Conservation (phyloP, 2,113 vertebrate species). For the Recurvirostra avosetta region DNA sequence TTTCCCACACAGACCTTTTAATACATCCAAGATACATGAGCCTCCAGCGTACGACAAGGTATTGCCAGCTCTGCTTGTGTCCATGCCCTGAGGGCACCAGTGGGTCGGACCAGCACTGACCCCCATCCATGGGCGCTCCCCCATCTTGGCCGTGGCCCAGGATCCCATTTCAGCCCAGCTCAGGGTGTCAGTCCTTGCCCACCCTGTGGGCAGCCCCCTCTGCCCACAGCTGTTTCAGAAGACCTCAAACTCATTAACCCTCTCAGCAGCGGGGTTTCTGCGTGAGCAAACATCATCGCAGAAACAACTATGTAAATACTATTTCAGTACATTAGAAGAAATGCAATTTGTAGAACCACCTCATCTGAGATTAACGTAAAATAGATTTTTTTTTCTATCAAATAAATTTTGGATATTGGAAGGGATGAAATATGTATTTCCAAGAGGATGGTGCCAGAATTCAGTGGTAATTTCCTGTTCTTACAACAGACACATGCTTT, state of each 20-base stretch:
- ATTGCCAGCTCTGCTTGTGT: neutral
- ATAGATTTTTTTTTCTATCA: neutral
- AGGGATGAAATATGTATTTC: neutral
- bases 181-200: neutral
- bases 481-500: neutral
- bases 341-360: neutral
- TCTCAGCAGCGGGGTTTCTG: neutral
- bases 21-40: rapidly evolving
- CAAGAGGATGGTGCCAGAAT: neutral
- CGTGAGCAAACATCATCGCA: neutral
- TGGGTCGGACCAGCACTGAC: neutral
- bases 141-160: neutral
- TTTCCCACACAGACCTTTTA: neutral
- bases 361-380: neutral
- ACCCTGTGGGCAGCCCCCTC: neutral
- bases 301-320: neutral
- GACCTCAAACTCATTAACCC: neutral
- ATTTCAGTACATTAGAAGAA: neutral
- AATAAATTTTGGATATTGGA: neutral
- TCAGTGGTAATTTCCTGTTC: neutral
- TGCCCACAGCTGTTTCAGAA: neutral
- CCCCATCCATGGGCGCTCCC: neutral
- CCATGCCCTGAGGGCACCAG: neutral
- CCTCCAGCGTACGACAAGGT: rapidly evolving
- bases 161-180: neutral